Conservation (phyloP, 2,797 vertebrate genomes). For the Mormyrops boulengeri region DNA sequence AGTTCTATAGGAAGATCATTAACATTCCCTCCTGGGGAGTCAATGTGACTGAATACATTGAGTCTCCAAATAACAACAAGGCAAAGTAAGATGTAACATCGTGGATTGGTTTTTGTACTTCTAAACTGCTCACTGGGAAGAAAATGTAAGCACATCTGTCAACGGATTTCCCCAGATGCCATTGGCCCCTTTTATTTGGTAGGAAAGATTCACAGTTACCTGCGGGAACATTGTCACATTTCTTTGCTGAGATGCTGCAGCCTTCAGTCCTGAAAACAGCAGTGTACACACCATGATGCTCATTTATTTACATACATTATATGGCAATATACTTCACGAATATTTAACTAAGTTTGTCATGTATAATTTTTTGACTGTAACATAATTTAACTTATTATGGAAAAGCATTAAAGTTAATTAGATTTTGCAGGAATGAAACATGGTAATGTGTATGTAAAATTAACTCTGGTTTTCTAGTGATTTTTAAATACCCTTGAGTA, state of each 20-base stretch:
- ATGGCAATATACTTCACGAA: background rate
- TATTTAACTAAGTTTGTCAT: background rate
- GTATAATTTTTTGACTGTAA: background rate
- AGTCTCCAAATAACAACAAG: background rate
- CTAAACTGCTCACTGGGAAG: background rate
- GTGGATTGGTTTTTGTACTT: background rate
- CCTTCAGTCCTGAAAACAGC: background rate
- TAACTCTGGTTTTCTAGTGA: background rate
- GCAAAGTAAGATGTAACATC: background rate
- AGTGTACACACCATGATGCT: background rate
- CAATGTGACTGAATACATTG: background rate
- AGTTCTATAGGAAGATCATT: background rate
- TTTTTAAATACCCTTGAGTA: constrained; percentile 3
- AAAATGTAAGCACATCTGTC: background rate
- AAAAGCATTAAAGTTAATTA: background rate
- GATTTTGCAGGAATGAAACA: background rate
- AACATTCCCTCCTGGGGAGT: background rate
- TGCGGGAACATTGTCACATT: background rate
- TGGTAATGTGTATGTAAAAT: background rate
- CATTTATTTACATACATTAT: background rate
- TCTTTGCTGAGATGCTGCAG: background rate
- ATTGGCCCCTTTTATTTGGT: background rate
- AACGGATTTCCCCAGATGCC: background rate
- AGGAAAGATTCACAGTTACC: background rate
- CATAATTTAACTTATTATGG: background rate